phyloP scores from a whole-genome alignment of 92 coral and sea anemone species.

The Galaxea fascicularis region DNA sequence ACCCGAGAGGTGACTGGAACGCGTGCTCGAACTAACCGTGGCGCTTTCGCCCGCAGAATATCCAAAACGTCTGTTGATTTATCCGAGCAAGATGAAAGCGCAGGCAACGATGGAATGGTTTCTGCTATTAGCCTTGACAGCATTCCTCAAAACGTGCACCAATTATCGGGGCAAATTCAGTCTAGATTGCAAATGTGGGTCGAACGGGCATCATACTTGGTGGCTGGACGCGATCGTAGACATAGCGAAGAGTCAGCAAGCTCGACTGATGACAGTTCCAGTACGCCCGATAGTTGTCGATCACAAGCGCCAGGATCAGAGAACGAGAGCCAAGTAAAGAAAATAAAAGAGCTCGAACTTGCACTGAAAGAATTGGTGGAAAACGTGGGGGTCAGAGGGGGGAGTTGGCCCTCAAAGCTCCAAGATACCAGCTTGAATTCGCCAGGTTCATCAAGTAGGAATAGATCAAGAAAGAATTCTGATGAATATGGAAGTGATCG shows the following conservation, averaged over 20 bases:
- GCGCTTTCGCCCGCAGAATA: neutral
- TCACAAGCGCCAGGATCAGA: slow-evolving; percentile 46
- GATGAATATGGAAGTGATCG: slow-evolving; percentile 13
- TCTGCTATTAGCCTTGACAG: slow-evolving; percentile 20
- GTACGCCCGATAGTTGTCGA: slow-evolving; percentile 39
- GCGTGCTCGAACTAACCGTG: slow-evolving; percentile 8
- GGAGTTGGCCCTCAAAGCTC: slow-evolving; percentile 16
- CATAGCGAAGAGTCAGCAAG: slow-evolving; percentile 48
- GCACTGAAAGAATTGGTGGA: slow-evolving; percentile 74
- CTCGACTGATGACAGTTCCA: slow-evolving; percentile 35
- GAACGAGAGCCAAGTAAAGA: slow-evolving; percentile 35
- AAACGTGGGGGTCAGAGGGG: slow-evolving; percentile 42
- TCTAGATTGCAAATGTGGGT: slow-evolving; percentile 50
- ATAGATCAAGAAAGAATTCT: slow-evolving; percentile 19
- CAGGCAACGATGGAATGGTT: slow-evolving; percentile 28
- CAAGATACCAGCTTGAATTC: slow-evolving; percentile 8
- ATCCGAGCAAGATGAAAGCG: slow-evolving; percentile 12
- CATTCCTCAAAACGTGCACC: slow-evolving; percentile 16
- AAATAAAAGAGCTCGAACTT: slow-evolving; percentile 51
- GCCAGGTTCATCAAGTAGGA: slow-evolving; percentile 29
- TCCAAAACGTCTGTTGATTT: slow-evolving; percentile 39
- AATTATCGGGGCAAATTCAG: slow-evolving; percentile 42
- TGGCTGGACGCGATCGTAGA: slow-evolving; percentile 14
- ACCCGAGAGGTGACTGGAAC: neutral
- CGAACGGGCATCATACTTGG: slow-evolving; percentile 33